Evolutionary conservation across 92 coral and sea anemone genomes (phyloP).

Genomic region (Pocillopora grandis): DNA sequence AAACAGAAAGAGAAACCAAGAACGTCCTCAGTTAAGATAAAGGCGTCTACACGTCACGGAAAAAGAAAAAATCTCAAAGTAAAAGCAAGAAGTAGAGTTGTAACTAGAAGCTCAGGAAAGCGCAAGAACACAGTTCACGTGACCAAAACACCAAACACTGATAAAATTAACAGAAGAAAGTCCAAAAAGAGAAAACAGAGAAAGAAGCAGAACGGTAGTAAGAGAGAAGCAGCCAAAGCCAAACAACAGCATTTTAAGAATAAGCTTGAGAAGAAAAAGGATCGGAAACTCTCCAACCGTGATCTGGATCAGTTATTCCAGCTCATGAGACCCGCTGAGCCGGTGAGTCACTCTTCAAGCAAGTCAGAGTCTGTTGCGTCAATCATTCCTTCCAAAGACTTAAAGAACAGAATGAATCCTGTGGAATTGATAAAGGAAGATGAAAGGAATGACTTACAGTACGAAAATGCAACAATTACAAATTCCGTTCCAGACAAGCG

Average conservation of each 20-base stretch:
- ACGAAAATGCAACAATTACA: too few relatives aligned
- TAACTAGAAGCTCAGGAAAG: conserved; percentile 7
- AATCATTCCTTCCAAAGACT: neutral
- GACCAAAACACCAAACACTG: conserved; percentile 7
- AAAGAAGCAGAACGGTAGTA: neutral
- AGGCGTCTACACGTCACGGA: neutral
- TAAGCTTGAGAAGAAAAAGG: conserved; percentile 14
- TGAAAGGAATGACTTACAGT: too few relatives aligned
- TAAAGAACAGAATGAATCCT: neutral
- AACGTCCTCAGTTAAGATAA: neutral
- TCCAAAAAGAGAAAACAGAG: neutral
- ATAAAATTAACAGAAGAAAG: conserved; percentile 3
- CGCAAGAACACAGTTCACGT: neutral
- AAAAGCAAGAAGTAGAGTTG: neutral
- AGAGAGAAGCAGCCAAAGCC: neutral
- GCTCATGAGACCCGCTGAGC: conserved; percentile 46
- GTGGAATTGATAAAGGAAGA: neutral
- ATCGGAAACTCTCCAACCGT: conserved; percentile 23
- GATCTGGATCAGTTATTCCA: conserved; percentile 51
- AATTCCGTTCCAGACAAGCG: too few relatives aligned
- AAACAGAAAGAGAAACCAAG: neutral
- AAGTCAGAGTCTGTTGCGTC: neutral
- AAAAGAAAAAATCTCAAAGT: conserved; percentile 10
- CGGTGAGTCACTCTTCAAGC: neutral
- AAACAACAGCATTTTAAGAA: neutral